Evolutionary conservation across 2,797 vertebrate genomes (phyloP).

Genomic region (Galago senegalensis): DNA sequence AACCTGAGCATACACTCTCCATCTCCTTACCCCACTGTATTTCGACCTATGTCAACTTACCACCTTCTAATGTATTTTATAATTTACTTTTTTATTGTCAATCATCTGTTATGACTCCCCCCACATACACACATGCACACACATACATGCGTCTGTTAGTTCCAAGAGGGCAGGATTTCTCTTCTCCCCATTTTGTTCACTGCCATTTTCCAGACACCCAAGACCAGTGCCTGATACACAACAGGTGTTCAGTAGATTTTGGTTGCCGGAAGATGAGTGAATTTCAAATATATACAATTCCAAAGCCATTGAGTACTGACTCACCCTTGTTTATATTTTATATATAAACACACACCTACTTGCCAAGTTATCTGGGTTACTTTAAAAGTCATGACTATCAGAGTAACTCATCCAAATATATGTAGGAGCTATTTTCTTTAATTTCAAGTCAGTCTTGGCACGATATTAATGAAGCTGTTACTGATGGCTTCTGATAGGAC

Average conservation of each 20-base stretch:
- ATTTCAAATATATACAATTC: constrained; percentile 6
- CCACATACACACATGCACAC: neutral
- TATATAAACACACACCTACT: neutral
- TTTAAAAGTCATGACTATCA: neutral
- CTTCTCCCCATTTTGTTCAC: neutral
- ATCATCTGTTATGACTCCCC: neutral
- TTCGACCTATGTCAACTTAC: neutral
- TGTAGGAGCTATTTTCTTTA: neutral
- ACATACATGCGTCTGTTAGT: neutral
- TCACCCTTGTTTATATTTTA: constrained; percentile 20
- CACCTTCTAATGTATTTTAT: neutral
- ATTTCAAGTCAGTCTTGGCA: neutral
- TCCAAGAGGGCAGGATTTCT: neutral
- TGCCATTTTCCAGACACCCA: neutral
- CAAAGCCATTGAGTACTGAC: constrained; percentile 14
- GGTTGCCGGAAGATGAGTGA: constrained; percentile 13
- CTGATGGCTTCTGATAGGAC: constrained; percentile 7
- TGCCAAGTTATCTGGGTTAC: constrained; percentile 25
- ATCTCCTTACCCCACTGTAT: neutral
- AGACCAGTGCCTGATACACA: neutral
- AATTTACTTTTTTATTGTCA: constrained; percentile 16
- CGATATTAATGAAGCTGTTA: neutral
- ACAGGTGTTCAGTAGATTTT: constrained; percentile 2
- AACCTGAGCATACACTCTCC: neutral
- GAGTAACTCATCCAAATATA: neutral